Conservation (phyloP, 92 coral and sea anemone species). For the Actinostola sp. region DNA sequence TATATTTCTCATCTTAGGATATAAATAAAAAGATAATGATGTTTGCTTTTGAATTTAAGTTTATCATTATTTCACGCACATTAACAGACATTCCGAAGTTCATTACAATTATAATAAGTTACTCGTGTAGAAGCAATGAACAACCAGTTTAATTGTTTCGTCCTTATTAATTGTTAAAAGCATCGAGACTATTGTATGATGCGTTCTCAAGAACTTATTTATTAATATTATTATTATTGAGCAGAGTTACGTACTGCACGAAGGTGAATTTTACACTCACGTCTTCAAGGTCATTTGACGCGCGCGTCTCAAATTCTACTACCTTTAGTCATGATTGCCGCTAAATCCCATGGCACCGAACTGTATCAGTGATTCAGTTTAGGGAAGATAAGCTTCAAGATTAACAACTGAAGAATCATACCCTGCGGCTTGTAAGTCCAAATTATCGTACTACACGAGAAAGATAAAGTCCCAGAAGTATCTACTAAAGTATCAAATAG, state of each 20-base stretch:
- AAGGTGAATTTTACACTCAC: too few relatives aligned
- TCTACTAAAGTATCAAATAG: neutral
- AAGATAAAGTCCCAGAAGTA: neutral
- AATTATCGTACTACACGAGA: constrained; percentile 6
- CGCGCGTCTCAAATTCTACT: constrained; percentile 17
- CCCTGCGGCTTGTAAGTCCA: neutral
- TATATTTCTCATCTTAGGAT: too few relatives aligned
- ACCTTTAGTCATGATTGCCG: constrained; percentile 4
- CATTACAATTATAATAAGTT: neutral
- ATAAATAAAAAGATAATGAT: neutral
- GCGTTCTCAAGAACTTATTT: too few relatives aligned
- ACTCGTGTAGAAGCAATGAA: neutral
- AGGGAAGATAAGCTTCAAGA: constrained; percentile 14
- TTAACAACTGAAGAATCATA: neutral
- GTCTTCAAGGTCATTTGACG: neutral
- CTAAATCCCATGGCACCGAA: constrained; percentile 20
- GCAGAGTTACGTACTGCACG: too few relatives aligned
- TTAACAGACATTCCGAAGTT: constrained; percentile 9
- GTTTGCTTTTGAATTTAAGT: constrained; percentile 4
- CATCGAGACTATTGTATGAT: too few relatives aligned
- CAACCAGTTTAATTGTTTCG: too few relatives aligned
- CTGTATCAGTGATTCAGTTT: constrained; percentile 5
- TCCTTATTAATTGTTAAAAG: too few relatives aligned
- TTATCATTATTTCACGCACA: constrained; percentile 1
- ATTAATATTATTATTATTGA: too few relatives aligned